Conservation (phyloP, 2,113 vertebrate genomes). For the Cheirogaleus medius region DNA sequence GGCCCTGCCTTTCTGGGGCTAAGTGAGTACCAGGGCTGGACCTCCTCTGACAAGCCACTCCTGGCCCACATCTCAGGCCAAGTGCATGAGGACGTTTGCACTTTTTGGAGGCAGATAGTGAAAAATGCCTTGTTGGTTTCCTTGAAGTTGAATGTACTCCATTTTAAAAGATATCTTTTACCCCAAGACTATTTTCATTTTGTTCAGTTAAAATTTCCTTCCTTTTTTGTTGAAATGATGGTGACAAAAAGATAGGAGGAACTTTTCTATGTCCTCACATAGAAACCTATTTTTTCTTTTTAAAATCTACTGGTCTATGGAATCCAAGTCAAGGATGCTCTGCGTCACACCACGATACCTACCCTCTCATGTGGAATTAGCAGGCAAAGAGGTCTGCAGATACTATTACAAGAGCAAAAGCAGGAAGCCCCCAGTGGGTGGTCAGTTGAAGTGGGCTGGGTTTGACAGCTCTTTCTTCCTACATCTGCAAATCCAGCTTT, state of each 20-base stretch:
- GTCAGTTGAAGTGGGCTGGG: neutral
- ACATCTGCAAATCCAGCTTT: neutral
- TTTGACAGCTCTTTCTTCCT: constrained; percentile 7
- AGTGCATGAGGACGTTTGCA: neutral
- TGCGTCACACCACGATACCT: neutral
- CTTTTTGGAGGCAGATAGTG: neutral
- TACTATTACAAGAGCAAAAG: neutral
- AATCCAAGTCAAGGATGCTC: neutral
- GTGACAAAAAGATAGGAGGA: neutral
- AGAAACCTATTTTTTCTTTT: neutral
- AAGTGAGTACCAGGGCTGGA: neutral
- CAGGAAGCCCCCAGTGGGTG: neutral
- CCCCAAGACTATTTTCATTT: neutral
- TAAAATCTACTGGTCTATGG: neutral
- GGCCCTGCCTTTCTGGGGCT: neutral
- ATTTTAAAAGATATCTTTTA: neutral
- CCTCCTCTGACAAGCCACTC: neutral
- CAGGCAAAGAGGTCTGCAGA: neutral
- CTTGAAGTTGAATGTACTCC: neutral
- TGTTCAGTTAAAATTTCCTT: neutral
- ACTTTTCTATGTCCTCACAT: neutral
- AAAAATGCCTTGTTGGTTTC: neutral
- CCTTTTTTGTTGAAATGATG: neutral
- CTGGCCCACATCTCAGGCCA: neutral
- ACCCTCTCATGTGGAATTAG: neutral